Base-by-base conservation (phyloP, 2,888 invertebrate species). In the Oligia strigilis region DNA sequence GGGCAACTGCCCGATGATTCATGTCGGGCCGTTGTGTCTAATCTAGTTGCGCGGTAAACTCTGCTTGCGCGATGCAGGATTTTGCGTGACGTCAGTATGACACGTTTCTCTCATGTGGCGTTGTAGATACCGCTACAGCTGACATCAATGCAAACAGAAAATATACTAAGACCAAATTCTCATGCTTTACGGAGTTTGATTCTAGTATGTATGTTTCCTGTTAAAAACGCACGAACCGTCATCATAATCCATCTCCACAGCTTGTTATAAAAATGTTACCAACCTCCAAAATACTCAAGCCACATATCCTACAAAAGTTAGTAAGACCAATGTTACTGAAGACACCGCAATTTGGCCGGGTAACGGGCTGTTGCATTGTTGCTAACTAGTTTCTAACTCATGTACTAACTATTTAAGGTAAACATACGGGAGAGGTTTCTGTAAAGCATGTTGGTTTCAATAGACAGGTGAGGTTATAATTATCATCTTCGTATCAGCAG, bases 311-410 rank as follows among this genome's bases (percentile, higher is more conserved):
- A 72, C 66, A 83, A 83, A 77, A 87, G 69, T 79, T 88, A 23
- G 29, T 66, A 81, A 80, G 72, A 79, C 60, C 46, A 82, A 75
- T 81, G 77, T 81, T 70, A 77, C 78, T 72, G 67, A 80, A 87
- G 73, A 84, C 67, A 72, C 82, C 73, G 75, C 81, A 69, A 82
- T 66, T 84, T 81, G 71, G 75, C 70, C 72, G 81, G 87, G 87
- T 89, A 87, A 83, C 85, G 77, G 84, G 83, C 72, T 83, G 79
- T 78, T 90, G 91, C 92, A 92, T 91, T 90, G 92, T 90, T 90
- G 72, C 81, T 74, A 88, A 90, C 90, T 87, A 90, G 87, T 88
- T 87, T 65, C 76, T 82, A 91, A 89, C 87, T 91, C 83, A 71
- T 82, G 77, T 78, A 82, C 70, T 60, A 89, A 90, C 85, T 91